phyloP scores from a whole-genome alignment of 1,140 invertebrate genomes.

The Heliothis virescens region DNA sequence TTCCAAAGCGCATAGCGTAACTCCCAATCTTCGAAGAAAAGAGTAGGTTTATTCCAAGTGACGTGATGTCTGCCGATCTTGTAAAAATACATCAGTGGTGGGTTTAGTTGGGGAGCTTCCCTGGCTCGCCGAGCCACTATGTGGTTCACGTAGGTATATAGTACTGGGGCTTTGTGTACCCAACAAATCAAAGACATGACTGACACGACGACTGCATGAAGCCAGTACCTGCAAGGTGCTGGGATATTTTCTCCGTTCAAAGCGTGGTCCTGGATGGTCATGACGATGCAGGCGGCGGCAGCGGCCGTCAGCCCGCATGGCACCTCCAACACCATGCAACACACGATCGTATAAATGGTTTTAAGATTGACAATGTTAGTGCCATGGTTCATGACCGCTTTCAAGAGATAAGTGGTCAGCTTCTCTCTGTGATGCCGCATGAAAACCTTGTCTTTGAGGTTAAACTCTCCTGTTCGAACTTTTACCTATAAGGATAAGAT shows the following conservation, averaged over 20 bases:
- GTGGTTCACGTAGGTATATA: slow-evolving; percentile 87
- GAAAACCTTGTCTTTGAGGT: slow-evolving; percentile 83
- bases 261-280: slow-evolving; percentile 86
- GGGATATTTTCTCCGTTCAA: slow-evolving; percentile 67
- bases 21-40: slow-evolving; percentile 89
- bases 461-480: slow-evolving; percentile 72
- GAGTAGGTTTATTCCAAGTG: slow-evolving; percentile 87
- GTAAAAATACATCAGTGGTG: slow-evolving; percentile 86
- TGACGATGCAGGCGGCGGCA: slow-evolving; percentile 85
- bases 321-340: slow-evolving; percentile 86
- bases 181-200: slow-evolving; percentile 87
- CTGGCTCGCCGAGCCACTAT: slow-evolving; percentile 86
- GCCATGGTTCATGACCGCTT: slow-evolving; percentile 82
- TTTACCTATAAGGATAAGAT: slow-evolving; percentile 60
- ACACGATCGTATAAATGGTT: slow-evolving; percentile 85
- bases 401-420: slow-evolving; percentile 84
- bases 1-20: slow-evolving; percentile 88
- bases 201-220: slow-evolving; percentile 87
- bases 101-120: slow-evolving; percentile 88
- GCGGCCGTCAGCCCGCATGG: slow-evolving; percentile 87
- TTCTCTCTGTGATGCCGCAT: slow-evolving; percentile 82
- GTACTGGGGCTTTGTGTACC: slow-evolving; percentile 86
- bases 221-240: slow-evolving; percentile 76
- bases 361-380: slow-evolving; percentile 83
- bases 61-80: slow-evolving; percentile 86